Evolutionary conservation across 2,888 invertebrate species (phyloP).

Genomic region (Atherix ibis): DNA sequence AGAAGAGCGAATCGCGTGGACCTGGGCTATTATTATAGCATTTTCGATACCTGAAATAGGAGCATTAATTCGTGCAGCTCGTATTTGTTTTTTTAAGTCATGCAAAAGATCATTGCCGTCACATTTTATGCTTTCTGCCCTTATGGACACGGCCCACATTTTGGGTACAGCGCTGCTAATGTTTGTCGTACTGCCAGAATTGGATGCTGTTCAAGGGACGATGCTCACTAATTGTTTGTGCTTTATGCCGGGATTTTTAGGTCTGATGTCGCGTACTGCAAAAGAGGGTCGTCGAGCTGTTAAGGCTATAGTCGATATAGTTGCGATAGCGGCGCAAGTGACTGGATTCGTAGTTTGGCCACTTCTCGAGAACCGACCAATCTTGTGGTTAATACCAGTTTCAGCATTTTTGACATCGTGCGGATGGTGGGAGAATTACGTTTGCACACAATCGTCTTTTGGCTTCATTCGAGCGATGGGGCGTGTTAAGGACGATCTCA

Average conservation of each 20-base stretch:
- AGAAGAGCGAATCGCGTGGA: constrained; percentile 79
- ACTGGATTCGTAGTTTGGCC: constrained; percentile 89
- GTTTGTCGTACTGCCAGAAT: constrained; percentile 75
- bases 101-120: constrained; percentile 49
- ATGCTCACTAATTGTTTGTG: constrained; percentile 94
- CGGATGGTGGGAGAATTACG: constrained; percentile 98
- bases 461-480: constrained; percentile 53
- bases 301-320: constrained; percentile 66
- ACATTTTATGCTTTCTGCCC: constrained; percentile 41
- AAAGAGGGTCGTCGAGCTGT: constrained; percentile 64
- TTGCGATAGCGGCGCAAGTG: constrained; percentile 75
- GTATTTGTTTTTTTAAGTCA: constrained; percentile 84
- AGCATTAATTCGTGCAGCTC: constrained; percentile 62
- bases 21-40: constrained; percentile 79
- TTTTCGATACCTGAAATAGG: constrained; percentile 82
- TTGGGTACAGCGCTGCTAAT: constrained; percentile 75
- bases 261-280: constrained; percentile 64
- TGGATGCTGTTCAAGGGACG: constrained; percentile 88
- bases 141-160: constrained; percentile 79
- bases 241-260: constrained; percentile 59
- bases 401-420: constrained; percentile 74
- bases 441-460: constrained; percentile 70
- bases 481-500: constrained; percentile 63
- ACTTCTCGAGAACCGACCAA: constrained; percentile 56
- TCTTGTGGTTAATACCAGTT: constrained; percentile 73